Evolutionary conservation across 2,797 vertebrate species (phyloP), one percentile per base, ranked within the genome.

Genomic region (Dryobates pubescens): DNA sequence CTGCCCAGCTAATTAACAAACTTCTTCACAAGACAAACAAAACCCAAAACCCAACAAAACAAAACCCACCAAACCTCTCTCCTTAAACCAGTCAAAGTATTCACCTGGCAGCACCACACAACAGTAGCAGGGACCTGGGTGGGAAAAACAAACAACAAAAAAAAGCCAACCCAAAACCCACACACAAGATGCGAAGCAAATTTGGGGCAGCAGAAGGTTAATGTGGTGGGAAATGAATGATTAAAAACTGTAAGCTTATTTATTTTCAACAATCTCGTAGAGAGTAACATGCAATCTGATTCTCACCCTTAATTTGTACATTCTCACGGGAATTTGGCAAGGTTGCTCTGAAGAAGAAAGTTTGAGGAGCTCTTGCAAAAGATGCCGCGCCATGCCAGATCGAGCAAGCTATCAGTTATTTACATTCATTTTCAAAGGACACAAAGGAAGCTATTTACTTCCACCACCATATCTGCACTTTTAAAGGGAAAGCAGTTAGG

Each of bases 321-420:
- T 87, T 94, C 92, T 94, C 94, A 91, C 20, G 92, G 94, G 93
- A 96, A 96, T 92, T 73, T 96, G 95, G 94, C 93, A 96, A 83
- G 92, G 87, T 38, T 86, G 71, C 89, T 70, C 64, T 62, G 41
- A 85, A 88, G 76, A 93, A 91, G 53, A 89, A 82, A 88, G 85
- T 51, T 76, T 90, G 88, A 87, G 89, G 84, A 70, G 81, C 59
- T 95, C 90, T 95, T 96, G 93, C 95, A 94, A 94, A 94, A 95
- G 92, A 89, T 88, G 47, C 12, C 0, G 0, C 0, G 0, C 68
- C 65, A 79, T 92, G 96, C 96, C 96, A 95, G 92, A 95, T 92
- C 86, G 89, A 85, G 89, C 16, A 30, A 90, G 89, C 87, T 96
- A 96, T 94, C 94, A 91, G 92, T 86, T 94, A 94, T 95, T 96